Base-by-base conservation (phyloP, 2,797 vertebrate genomes). In the Emydoidea blandingii region DNA sequence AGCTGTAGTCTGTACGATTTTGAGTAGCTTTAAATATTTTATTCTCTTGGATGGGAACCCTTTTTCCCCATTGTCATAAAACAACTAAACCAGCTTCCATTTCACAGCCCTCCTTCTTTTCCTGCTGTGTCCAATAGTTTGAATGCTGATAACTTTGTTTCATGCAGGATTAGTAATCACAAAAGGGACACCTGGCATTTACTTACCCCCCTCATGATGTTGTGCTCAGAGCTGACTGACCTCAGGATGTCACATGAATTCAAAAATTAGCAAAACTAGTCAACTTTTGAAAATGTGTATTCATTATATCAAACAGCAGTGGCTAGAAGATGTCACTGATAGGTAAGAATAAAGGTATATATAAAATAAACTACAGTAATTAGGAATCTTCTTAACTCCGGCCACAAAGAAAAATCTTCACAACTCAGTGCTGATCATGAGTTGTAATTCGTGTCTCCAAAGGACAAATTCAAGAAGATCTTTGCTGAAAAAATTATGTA, bases 161-260 rank as follows among this genome's bases (percentile, higher is more conserved):
- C 87, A 94, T 81, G 53, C 49, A 91, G 65, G 94, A 93, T 96
- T 85, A 89, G 87, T 86, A 90, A 95, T 86, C 27, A 83, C 93
- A 54, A 16, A 59, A 59, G 23, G 7, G 23, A 47, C 74, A 47
- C 25, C 15, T 78, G 14, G 15, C 27, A 49, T 31, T 78, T 15
- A 16, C 47, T 47, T 78, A 18, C 15, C 8, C 68, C 65, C 23
- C 9, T 23, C 21, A 12, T 49, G 27, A 47, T 78, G 44, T 31
- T 78, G 74, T 78, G 27, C 14, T 78, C 74, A 78, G 74, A 78
- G 27, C 14, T 49, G 25, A 25, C 41, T 78, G 74, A 31, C 44
- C 15, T 16, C 44, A 47, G 41, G 44, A 8, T 78, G 44, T 78
- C 27, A 49, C 15, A 49, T 31, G 41, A 47, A 49, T 78, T 31